phyloP scores from a whole-genome alignment of 1,140 invertebrate genomes.

The Aphis craccivora region DNA sequence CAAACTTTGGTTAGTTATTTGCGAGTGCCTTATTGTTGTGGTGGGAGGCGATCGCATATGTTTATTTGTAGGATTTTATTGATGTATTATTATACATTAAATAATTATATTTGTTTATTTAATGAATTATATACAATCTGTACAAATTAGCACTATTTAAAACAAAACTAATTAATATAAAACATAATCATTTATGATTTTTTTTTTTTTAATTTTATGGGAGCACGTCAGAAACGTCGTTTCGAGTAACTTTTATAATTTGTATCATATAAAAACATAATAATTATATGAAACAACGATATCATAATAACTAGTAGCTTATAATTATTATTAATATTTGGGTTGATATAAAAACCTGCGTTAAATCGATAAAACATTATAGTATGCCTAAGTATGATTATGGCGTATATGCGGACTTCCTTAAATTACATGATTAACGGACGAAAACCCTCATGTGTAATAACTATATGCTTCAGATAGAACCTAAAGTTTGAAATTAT shows the following conservation, averaged over 20 bases:
- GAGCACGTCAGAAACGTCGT: neutral
- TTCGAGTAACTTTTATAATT: neutral
- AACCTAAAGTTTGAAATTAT: slow-evolving; percentile 43
- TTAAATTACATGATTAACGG: slow-evolving; percentile 30
- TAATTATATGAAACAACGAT: neutral
- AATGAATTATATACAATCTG: neutral
- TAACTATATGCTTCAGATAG: neutral
- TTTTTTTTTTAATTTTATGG: neutral
- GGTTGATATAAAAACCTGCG: neutral
- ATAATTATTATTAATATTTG: neutral
- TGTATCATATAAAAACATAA: neutral
- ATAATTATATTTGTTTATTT: neutral
- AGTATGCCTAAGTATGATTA: slow-evolving; percentile 10
- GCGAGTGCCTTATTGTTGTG: neutral
- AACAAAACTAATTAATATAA: neutral
- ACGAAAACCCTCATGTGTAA: slow-evolving; percentile 32
- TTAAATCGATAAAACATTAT: neutral
- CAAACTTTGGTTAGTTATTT: neutral
- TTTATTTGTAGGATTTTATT: neutral
- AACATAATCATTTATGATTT: neutral
- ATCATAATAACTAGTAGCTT: neutral
- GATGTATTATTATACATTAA: neutral
- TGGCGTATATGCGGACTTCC: neutral
- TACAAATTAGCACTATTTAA: no score
- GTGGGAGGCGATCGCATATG: neutral